phyloP scores from a whole-genome alignment of 2,888 invertebrate species.

The Ormia ochracea region DNA sequence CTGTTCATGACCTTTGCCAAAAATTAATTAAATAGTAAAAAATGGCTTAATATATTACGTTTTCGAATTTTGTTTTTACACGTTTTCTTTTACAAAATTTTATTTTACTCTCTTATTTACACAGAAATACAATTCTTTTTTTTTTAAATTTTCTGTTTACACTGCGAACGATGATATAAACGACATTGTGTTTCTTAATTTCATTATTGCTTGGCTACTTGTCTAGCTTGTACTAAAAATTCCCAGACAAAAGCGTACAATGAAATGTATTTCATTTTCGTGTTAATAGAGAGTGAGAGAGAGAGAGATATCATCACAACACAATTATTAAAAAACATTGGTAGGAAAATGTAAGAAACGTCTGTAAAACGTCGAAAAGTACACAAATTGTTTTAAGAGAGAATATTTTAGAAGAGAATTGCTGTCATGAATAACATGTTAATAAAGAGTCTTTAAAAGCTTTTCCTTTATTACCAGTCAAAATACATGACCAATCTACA shows the following conservation, averaged over 20 bases:
- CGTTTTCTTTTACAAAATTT: slow-evolving; percentile 18
- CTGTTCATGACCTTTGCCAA: slow-evolving; percentile 53
- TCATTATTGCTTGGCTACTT: slow-evolving; percentile 27
- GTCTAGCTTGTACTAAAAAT: slow-evolving; percentile 32
- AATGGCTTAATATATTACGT: not conserved
- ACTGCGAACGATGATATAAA: slow-evolving; percentile 29
- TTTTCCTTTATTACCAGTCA: too few species aligned
- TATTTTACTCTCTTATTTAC: slow-evolving; percentile 28
- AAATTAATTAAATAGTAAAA: slow-evolving; percentile 31
- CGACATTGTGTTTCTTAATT: slow-evolving; percentile 6
- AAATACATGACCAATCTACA: too few species aligned
- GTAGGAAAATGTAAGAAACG: not conserved
- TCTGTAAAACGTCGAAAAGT: not conserved
- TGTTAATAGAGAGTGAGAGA: not conserved
- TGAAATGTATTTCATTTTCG: slow-evolving; percentile 20
- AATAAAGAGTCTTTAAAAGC: too few species aligned
- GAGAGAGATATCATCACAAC: slow-evolving; percentile 3
- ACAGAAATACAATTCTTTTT: slow-evolving; percentile 10
- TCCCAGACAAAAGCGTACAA: slow-evolving; percentile 24
- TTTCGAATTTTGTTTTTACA: slow-evolving; percentile 18
- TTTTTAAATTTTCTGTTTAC: slow-evolving; percentile 24
- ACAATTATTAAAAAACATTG: slow-evolving; percentile 10
- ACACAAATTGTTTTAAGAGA: too few species aligned
- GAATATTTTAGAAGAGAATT: too few species aligned
- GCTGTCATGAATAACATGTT: too few species aligned